phyloP scores from a whole-genome alignment of 2,888 invertebrate genomes.

The Anthophora plumipes region DNA sequence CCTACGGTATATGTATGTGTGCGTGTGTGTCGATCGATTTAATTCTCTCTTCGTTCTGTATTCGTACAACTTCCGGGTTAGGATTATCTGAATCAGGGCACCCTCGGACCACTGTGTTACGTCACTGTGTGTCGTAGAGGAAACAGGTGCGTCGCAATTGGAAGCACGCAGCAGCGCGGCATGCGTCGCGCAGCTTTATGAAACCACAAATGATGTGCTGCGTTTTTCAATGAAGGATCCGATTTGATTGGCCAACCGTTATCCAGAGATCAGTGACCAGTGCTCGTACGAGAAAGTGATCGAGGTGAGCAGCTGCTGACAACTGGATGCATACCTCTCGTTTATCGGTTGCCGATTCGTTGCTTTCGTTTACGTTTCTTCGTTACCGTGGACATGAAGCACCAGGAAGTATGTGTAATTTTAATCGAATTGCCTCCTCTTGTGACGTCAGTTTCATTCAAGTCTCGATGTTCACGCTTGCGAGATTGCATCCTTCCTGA shows the following conservation, averaged over 20 bases:
- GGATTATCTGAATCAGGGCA: neutral
- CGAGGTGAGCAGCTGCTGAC: constrained; percentile 44
- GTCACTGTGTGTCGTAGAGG: constrained; percentile 46
- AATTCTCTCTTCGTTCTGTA: too few relatives aligned
- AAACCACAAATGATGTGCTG: constrained; percentile 10
- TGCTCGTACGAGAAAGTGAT: constrained; percentile 33
- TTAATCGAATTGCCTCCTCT: neutral
- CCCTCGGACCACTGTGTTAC: constrained; percentile 38
- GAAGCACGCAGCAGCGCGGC: constrained; percentile 33
- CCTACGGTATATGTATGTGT: neutral
- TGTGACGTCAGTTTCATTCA: neutral
- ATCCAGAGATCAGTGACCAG: constrained; percentile 31
- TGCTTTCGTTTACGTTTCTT: neutral
- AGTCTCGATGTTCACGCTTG: neutral
- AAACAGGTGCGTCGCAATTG: constrained; percentile 54
- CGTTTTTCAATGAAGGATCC: constrained; percentile 9
- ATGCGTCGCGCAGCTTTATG: constrained; percentile 32
- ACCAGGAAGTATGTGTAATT: neutral
- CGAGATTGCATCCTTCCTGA: neutral
- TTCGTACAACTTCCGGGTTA: neutral
- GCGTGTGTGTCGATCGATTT: neutral
- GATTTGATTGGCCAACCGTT: neutral
- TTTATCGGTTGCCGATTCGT: neutral
- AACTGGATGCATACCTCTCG: neutral
- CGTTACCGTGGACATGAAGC: neutral